Conservation (phyloP, 1,140 invertebrate genomes). For the Lordiphosa stackelbergi region DNA sequence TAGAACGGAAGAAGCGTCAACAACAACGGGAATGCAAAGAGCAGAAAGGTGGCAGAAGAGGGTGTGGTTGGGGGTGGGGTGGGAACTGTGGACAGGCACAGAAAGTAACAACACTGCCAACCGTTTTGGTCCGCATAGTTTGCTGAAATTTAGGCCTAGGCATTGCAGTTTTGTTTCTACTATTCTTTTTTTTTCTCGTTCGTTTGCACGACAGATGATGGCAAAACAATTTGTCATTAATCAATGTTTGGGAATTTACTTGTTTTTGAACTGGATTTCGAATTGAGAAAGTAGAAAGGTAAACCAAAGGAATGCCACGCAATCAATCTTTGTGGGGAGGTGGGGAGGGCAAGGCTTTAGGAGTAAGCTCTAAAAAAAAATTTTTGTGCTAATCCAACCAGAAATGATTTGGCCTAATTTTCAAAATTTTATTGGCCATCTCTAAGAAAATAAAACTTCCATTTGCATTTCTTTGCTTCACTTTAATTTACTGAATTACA, state of each 20-base stretch:
- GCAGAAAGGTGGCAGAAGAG: constrained; percentile 1
- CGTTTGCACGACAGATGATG: constrained; percentile 32
- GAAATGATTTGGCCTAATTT: too few species aligned
- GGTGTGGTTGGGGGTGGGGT: not conserved
- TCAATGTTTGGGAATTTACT: constrained; percentile 54
- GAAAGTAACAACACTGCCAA: constrained; percentile 34
- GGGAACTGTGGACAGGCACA: constrained; percentile 6
- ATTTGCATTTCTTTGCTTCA: too few species aligned
- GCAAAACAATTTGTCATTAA: constrained; percentile 73
- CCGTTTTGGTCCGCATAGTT: constrained; percentile 34
- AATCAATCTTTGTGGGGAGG: constrained; percentile 1
- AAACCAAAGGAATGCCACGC: constrained; percentile 1
- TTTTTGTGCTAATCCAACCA: too few species aligned
- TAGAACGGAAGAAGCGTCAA: constrained; percentile 68
- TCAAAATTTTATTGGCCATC: too few species aligned
- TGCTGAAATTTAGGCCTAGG: constrained; percentile 38
- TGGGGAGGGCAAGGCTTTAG: too few species aligned
- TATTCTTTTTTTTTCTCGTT: constrained; percentile 2
- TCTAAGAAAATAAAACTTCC: too few species aligned
- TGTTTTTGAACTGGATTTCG: constrained; percentile 12
- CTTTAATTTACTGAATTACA: too few species aligned
- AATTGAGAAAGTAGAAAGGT: not conserved
- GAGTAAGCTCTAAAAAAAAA: too few species aligned
- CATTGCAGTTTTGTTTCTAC: constrained; percentile 19
- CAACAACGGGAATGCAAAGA: constrained; percentile 28